These are phyloP conservation scores for Hecatera dysodea DNA, from an alignment of 2,888 invertebrate genomes.

Conservation along the genomic window DNA sequence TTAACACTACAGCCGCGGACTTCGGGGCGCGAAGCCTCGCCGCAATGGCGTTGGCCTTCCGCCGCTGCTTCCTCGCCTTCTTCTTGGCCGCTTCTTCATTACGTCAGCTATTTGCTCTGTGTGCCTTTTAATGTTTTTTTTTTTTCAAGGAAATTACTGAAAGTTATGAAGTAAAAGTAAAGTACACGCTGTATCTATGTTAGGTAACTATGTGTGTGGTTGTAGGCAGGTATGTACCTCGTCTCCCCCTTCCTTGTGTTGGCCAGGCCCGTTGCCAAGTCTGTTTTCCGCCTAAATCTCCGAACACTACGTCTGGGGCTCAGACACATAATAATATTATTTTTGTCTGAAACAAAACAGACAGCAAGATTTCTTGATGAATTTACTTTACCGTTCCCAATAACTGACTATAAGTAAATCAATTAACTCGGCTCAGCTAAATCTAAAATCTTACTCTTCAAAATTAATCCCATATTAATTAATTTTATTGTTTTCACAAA, in stretches of 20 bases:
- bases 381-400: conserved; percentile 29
- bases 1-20: too few species aligned
- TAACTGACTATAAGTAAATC: conserved; percentile 20
- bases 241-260: conserved; percentile 39
- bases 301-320: conserved; percentile 18
- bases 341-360: conserved; percentile 3
- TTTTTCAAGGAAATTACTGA: too few species aligned
- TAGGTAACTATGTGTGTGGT: conserved; percentile 1
- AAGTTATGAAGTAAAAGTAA: too few species aligned
- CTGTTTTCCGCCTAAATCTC: conserved; percentile 50
- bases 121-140: too few species aligned
- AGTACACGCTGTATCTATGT: conserved; percentile 43
- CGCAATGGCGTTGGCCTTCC: too few species aligned
- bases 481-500: conserved; percentile 62
- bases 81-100: too few species aligned
- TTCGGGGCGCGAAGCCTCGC: too few species aligned
- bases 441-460: conserved; percentile 40
- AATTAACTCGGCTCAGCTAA: conserved; percentile 25
- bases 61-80: too few species aligned
- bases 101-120: too few species aligned
- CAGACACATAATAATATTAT: conserved; percentile 28
- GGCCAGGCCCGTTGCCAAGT: conserved; percentile 50
- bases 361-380: conserved; percentile 9
- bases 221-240: conserved; percentile 19
- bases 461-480: conserved; percentile 53